These are phyloP conservation scores for Aleadryas rufinucha DNA, from an alignment of 2,113 vertebrate genomes.

Conservation along the genomic window DNA sequence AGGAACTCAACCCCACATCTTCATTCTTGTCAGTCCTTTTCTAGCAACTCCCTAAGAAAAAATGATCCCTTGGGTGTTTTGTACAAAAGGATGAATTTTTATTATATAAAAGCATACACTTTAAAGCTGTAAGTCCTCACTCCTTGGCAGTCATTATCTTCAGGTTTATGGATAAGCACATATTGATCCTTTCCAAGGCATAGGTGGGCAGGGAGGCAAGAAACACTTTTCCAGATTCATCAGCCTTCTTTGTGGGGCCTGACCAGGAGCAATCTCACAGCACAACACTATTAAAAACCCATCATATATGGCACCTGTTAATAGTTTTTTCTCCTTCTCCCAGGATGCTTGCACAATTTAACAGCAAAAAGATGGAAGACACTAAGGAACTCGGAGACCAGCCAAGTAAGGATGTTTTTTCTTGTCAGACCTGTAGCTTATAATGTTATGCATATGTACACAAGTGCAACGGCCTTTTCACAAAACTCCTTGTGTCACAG, in stretches of 20 bases:
- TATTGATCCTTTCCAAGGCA: background rate
- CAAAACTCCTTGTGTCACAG: background rate
- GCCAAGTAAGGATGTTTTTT: background rate
- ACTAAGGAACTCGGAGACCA: background rate
- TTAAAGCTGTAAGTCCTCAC: background rate
- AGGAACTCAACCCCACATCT: background rate
- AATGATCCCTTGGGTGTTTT: background rate
- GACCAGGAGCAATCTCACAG: background rate
- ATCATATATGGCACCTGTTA: background rate
- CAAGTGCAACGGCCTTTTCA: background rate
- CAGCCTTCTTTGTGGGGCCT: background rate
- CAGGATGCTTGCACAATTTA: background rate
- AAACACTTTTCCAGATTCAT: background rate
- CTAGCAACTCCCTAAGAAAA: conserved; percentile 12
- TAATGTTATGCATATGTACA: accelerated
- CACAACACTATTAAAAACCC: background rate
- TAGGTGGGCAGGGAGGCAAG: background rate
- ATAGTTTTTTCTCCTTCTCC: background rate
- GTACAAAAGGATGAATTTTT: background rate
- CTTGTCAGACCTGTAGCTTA: background rate
- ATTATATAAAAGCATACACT: background rate
- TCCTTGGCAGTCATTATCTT: background rate
- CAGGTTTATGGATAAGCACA: background rate
- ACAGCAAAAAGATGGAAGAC: background rate
- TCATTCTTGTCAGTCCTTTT: background rate